These are phyloP conservation scores for Cheirogaleus major DNA, from an alignment of 2,797 vertebrate species.

Conservation along the genomic window DNA sequence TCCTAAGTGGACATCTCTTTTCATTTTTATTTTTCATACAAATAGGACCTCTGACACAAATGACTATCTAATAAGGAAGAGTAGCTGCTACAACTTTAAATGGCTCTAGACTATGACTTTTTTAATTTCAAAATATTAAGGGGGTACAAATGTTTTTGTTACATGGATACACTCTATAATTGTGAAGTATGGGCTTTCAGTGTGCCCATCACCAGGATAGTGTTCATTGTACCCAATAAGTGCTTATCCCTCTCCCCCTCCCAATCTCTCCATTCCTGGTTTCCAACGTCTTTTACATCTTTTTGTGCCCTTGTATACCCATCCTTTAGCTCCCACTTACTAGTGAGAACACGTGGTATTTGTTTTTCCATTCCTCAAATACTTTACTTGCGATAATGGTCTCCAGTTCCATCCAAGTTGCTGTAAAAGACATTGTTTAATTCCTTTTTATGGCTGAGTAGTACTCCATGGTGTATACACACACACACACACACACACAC, in stretches of 20 bases:
- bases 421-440: not conserved
- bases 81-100: slow-evolving; percentile 45
- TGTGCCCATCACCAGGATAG: not conserved
- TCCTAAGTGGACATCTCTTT: not conserved
- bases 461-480: not conserved
- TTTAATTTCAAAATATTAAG: not conserved
- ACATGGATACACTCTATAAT: not conserved
- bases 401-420: not conserved
- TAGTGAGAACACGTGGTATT: not conserved
- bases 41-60: slow-evolving; percentile 22
- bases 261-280: not conserved
- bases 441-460: not conserved
- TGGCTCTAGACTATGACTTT: not conserved
- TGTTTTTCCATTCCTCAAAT: not conserved
- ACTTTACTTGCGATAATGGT: not conserved
- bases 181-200: not conserved
- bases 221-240: not conserved
- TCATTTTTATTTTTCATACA: slow-evolving; percentile 69
- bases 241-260: not conserved
- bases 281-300: not conserved
- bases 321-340: not conserved
- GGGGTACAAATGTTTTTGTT: not conserved
- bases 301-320: not conserved
- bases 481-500: accelerated
- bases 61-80: slow-evolving; percentile 38